These are phyloP conservation scores for Muscidifurax raptorellus DNA, from an alignment of 1,140 invertebrate species.

Conservation along the genomic window DNA sequence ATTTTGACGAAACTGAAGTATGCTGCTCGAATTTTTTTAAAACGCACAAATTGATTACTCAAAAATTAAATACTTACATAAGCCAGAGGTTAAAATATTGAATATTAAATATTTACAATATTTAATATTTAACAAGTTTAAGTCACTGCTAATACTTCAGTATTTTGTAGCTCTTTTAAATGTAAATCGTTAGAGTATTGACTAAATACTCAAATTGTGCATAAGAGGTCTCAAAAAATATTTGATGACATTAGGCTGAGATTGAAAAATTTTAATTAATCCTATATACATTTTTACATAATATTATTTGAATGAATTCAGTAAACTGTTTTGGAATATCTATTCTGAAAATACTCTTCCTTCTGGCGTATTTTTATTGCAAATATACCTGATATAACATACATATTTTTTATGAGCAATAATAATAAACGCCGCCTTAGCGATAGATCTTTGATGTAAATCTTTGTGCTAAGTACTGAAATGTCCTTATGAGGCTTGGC, in stretches of 20 bases:
- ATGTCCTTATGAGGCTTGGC: slow-evolving; percentile 34
- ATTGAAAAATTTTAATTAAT: slow-evolving; percentile 9
- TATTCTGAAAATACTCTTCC: slow-evolving; percentile 44
- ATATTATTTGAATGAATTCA: slow-evolving; percentile 11
- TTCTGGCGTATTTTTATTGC: slow-evolving; percentile 28
- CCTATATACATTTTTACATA: slow-evolving; percentile 31
- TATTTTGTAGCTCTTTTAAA: slow-evolving; percentile 49
- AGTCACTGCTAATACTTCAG: slow-evolving; percentile 34
- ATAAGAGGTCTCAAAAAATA: slow-evolving; percentile 32
- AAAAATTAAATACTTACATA: slow-evolving; percentile 19
- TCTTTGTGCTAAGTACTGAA: slow-evolving; percentile 40
- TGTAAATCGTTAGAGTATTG: slow-evolving; percentile 37
- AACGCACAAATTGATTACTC: slow-evolving; percentile 41
- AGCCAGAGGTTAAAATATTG: slow-evolving; percentile 8
- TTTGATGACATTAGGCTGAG: slow-evolving; percentile 35
- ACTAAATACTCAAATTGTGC: slow-evolving; percentile 41
- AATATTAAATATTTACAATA: slow-evolving; percentile 36
- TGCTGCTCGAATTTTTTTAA: slow-evolving; percentile 35
- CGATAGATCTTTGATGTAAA: slow-evolving; percentile 38
- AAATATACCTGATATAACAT: slow-evolving; percentile 25
- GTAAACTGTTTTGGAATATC: slow-evolving; percentile 26
- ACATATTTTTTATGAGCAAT: slow-evolving; percentile 48
- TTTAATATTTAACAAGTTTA: slow-evolving; percentile 21
- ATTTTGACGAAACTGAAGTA: slow-evolving; percentile 39
- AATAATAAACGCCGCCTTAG: slow-evolving; percentile 45